phyloP scores from a whole-genome alignment of 2,113 vertebrate genomes.

The Isurus oxyrinchus region DNA sequence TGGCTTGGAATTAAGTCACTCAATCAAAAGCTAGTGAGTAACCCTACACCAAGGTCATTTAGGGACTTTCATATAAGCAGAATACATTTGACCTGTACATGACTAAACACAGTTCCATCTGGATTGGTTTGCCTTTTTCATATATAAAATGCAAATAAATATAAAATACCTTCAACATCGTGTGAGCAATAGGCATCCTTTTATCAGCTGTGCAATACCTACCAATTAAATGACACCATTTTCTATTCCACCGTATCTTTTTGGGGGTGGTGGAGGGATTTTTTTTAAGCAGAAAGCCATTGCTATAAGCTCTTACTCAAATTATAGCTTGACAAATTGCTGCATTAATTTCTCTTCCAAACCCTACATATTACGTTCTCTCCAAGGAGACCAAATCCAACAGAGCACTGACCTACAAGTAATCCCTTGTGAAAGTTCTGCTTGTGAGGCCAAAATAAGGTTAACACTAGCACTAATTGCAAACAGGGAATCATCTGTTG shows the following conservation, averaged over 20 bases:
- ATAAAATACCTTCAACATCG: background rate
- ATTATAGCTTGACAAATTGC: conserved; percentile 33
- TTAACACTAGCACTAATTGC: conserved; percentile 33
- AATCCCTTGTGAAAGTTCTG: conserved; percentile 29
- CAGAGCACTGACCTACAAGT: conserved; percentile 25
- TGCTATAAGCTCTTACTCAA: background rate
- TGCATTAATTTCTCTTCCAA: conserved; percentile 29
- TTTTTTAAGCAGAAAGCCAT: background rate
- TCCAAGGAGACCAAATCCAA: conserved; percentile 37
- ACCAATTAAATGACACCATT: background rate
- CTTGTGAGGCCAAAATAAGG: conserved; percentile 37
- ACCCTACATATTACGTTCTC: conserved; percentile 25
- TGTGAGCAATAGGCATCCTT: background rate
- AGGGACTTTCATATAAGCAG: background rate
- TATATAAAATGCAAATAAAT: background rate
- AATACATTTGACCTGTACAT: background rate
- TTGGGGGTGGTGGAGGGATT: background rate
- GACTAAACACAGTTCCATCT: background rate
- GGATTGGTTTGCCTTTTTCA: background rate
- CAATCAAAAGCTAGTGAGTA: background rate
- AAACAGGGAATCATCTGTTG: conserved; percentile 26
- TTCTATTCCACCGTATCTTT: background rate
- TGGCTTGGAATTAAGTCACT: background rate
- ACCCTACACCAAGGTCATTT: background rate
- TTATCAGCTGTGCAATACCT: background rate